A percentile compares a stretch with the other conserved stretches of the same genome.
Conservation (phyloP, 2,888 invertebrate species). For the Nemotelus pantherinus region DNA sequence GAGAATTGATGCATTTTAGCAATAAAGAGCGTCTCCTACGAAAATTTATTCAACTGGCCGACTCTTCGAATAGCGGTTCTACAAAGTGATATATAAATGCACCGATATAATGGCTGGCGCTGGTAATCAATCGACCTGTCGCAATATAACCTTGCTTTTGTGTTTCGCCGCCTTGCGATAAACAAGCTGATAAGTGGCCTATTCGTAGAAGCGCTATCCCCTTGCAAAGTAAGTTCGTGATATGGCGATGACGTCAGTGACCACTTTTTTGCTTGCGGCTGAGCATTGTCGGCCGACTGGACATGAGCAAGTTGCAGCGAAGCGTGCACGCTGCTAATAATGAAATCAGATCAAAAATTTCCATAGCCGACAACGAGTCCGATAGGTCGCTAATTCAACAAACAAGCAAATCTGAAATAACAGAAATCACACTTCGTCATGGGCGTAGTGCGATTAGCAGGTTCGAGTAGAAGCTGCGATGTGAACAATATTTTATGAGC, state of each 20-base stretch:
- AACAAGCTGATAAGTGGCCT: constrained; percentile 18
- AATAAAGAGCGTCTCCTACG: too few relatives aligned
- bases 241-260: background rate
- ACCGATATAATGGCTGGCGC: background rate
- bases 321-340: background rate
- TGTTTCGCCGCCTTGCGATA: constrained; percentile 11
- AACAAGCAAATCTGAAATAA: constrained; percentile 16
- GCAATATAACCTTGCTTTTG: constrained; percentile 29
- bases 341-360: constrained; percentile 21
- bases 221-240: background rate
- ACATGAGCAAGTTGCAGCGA: background rate
- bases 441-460: constrained; percentile 5
- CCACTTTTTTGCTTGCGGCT: background rate
- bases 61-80: too few relatives aligned
- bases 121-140: constrained; percentile 30
- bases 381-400: constrained; percentile 32
- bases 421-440: constrained; percentile 6
- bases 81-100: background rate
- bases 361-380: constrained; percentile 9
- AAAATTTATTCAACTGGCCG: too few relatives aligned
- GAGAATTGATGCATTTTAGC: too few relatives aligned
- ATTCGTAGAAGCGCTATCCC: background rate
- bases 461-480: constrained; percentile 11
- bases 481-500: background rate
- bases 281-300: background rate